phyloP scores from a whole-genome alignment of 1,140 invertebrate species.

The Coptotermes formosanus region DNA sequence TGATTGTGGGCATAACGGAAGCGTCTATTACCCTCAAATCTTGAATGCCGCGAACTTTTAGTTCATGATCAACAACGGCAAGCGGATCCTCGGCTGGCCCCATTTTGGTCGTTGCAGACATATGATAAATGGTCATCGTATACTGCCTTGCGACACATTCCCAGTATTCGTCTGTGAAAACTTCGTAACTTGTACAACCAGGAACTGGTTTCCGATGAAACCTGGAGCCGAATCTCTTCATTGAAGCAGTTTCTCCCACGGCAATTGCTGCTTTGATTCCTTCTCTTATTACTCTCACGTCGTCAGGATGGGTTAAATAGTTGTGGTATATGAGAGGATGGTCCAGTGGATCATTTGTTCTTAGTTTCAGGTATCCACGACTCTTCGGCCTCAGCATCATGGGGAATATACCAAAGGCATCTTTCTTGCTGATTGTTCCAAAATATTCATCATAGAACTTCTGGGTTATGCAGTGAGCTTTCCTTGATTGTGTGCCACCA shows the following conservation, averaged over 20 bases:
- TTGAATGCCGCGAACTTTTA: slow-evolving; percentile 54
- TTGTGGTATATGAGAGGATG: slow-evolving; percentile 88
- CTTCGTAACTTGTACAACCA: slow-evolving; percentile 72
- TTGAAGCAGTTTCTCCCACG: slow-evolving; percentile 58
- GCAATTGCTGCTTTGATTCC: slow-evolving; percentile 82
- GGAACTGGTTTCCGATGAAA: slow-evolving; percentile 71
- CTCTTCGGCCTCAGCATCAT: slow-evolving; percentile 87
- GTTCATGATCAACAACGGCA: slow-evolving; percentile 78
- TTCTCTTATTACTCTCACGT: slow-evolving; percentile 72
- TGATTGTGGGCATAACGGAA: slow-evolving; percentile 77
- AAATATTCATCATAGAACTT: slow-evolving; percentile 77
- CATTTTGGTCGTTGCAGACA: slow-evolving; percentile 84
- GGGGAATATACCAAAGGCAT: slow-evolving; percentile 77
- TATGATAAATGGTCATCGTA: slow-evolving; percentile 84
- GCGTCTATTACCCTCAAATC: slow-evolving; percentile 77
- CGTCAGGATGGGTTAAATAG: slow-evolving; percentile 76
- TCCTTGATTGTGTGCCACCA: slow-evolving; percentile 53
- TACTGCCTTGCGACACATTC: slow-evolving; percentile 75
- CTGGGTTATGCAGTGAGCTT: slow-evolving; percentile 73
- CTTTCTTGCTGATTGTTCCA: slow-evolving; percentile 64
- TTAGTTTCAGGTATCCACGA: slow-evolving; percentile 72
- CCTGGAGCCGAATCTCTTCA: slow-evolving; percentile 65
- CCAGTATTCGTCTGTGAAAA: slow-evolving; percentile 82
- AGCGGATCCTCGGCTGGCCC: slow-evolving; percentile 69
- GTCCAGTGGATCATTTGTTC: slow-evolving; percentile 74